Evolutionary conservation across 1,140 invertebrate species (phyloP), one percentile per base, ranked within the genome.

Genomic region (Drosophila virilis): DNA sequence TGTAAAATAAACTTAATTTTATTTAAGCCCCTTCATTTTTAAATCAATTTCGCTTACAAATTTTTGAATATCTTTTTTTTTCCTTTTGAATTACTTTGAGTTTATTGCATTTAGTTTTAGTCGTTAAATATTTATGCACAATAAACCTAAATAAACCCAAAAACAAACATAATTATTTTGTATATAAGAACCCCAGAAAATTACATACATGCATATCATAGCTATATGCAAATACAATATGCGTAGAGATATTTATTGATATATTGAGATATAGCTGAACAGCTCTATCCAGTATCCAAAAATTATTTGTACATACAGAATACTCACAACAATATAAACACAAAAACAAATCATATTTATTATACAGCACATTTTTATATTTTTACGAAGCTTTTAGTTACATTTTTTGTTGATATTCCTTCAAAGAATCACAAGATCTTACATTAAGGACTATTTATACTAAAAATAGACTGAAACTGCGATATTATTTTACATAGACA

Each of bases 81-180:
- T n/a, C n/a, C 33, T 50, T 45, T 43, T 50, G 9, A 84, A 64
- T 61, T 86, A 86, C 33, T 70, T 80, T 80, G 83, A 89, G 77
- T 84, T 66, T 84, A 80, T 86, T 77, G 58, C 74, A 68, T 60
- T 77, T 79, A 78, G 77, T 77, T 80, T 80, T 88, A 88, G 84
- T 72, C 89, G 80, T 88, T 80, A 89, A 89, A 88, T 88, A 88
- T 88, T 88, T 88, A 88, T 88, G 80, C 84, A 89, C 84, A 83
- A 89, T 88, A 89, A 85, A 83, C 60, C 74, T 85, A 40, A 84
- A 86, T 74, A 86, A 80, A 88, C 69, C 64, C 78, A 77, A 69
- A 64, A 76, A 85, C 54, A 85, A 71, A 67, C 71, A 67, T 55
- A 60, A 74, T 68, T 62, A 55, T 70, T 64, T 66, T 70, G 33